Percentiles rank a stretch among this genome's conserved stretches.
phyloP scores from a whole-genome alignment of 2,113 vertebrate species.

The Ctenomys sociabilis region DNA sequence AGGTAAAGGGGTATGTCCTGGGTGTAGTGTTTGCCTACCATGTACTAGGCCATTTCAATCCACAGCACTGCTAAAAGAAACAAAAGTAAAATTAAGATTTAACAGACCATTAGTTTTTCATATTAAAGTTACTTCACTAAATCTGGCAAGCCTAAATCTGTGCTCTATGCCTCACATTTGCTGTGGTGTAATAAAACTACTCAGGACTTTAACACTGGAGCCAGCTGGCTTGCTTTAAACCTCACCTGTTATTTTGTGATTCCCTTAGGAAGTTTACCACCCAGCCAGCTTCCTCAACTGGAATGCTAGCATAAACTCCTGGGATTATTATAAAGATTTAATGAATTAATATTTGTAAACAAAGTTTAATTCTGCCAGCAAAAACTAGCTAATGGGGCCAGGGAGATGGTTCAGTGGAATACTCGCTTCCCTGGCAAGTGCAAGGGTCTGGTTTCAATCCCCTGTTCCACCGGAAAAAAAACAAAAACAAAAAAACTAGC shows the following conservation, averaged over 20 bases:
- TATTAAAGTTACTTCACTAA: neutral
- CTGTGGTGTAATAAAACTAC: neutral
- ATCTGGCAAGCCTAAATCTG: neutral
- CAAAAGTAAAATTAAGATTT: neutral
- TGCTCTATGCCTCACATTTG: neutral
- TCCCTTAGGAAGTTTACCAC: neutral
- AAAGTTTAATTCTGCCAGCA: neutral
- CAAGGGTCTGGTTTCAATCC: too few relatives aligned
- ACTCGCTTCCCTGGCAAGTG: too few relatives aligned
- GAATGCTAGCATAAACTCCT: neutral
- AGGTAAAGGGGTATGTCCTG: neutral
- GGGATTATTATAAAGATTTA: constrained; percentile 15
- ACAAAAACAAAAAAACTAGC: too few relatives aligned
- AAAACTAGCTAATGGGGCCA: too few relatives aligned
- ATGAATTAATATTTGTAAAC: neutral
- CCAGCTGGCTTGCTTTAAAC: neutral
- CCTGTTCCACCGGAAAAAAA: too few relatives aligned
- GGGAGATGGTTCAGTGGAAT: too few relatives aligned
- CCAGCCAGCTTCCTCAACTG: neutral
- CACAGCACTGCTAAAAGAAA: neutral
- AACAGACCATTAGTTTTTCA: neutral
- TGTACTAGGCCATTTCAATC: neutral
- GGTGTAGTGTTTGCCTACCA: neutral
- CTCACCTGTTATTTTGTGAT: neutral
- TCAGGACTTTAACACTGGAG: neutral